These are phyloP conservation scores for Endomychus coccineus DNA, from an alignment of 2,888 invertebrate genomes.

Conservation along the genomic window DNA sequence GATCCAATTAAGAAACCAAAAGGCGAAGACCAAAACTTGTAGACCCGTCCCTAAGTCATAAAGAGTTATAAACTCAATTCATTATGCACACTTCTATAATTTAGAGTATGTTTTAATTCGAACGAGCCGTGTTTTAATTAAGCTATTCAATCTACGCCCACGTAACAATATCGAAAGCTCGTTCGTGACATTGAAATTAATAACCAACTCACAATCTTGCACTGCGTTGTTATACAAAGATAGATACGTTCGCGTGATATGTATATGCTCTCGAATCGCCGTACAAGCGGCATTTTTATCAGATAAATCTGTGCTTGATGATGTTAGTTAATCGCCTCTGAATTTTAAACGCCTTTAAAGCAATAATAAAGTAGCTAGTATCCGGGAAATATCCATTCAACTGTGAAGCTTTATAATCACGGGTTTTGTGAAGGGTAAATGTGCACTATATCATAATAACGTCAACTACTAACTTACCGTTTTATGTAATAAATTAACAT, in stretches of 20 bases:
- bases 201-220: too few relatives aligned
- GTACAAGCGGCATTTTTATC: constrained; percentile 13
- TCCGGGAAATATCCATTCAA: constrained; percentile 37
- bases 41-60: too few relatives aligned
- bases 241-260: too few relatives aligned
- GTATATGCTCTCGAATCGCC: too few relatives aligned
- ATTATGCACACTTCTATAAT: too few relatives aligned
- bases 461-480: constrained; percentile 17
- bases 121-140: constrained; percentile 20
- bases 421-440: constrained; percentile 26
- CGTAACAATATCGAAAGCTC: constrained; percentile 15
- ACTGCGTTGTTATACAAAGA: too few relatives aligned
- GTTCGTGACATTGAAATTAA: constrained; percentile 15
- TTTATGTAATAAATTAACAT: constrained; percentile 12
- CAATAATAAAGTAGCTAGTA: constrained; percentile 33
- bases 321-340: constrained; percentile 28
- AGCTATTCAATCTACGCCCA: constrained; percentile 22
- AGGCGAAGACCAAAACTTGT: too few relatives aligned
- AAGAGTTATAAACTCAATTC: too few relatives aligned
- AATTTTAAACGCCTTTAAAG: constrained; percentile 30
- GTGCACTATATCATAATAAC: constrained; percentile 27
- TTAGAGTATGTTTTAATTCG: too few relatives aligned
- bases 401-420: constrained; percentile 33
- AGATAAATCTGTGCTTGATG: constrained; percentile 13
- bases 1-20: too few relatives aligned